Evolutionary conservation across 1,140 invertebrate species (phyloP).

Genomic region (Euura lappo): DNA sequence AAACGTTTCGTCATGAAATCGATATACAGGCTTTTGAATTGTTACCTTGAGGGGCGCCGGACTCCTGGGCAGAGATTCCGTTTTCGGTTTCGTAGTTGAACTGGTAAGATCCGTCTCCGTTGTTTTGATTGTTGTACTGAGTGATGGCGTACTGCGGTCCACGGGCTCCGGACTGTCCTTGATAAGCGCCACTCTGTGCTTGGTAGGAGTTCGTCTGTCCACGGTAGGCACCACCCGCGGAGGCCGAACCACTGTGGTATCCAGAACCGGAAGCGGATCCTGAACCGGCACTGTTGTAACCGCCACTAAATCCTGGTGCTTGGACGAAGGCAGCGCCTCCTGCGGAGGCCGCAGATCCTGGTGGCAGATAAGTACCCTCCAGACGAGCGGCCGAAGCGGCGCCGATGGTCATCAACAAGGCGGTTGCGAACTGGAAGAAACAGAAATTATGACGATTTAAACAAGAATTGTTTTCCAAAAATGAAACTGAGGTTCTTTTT

Average conservation of each 20-base stretch:
- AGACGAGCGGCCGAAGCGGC: constrained; percentile 46
- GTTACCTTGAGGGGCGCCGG: background rate
- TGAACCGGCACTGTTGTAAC: background rate
- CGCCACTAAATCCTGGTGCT: background rate
- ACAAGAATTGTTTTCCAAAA: background rate
- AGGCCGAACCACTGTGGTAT: background rate
- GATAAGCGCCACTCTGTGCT: background rate
- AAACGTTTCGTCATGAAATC: too few species aligned
- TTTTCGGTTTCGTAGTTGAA: constrained; percentile 43
- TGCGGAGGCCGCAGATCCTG: constrained; percentile 27
- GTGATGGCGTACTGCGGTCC: background rate
- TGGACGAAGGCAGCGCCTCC: background rate
- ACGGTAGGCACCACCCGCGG: background rate
- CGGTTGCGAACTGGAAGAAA: constrained; percentile 3
- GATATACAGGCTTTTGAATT: too few species aligned
- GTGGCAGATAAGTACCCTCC: constrained; percentile 58
- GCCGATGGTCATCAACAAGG: constrained; percentile 22
- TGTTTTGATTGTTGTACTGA: background rate
- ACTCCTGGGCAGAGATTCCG: constrained; percentile 39
- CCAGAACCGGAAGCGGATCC: background rate
- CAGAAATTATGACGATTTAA: background rate
- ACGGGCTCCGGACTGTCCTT: background rate
- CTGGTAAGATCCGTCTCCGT: background rate
- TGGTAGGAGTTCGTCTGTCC: background rate
- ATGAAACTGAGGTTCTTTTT: background rate